Conservation (phyloP, 2,888 invertebrate genomes). For the Autographa pulchrina region DNA sequence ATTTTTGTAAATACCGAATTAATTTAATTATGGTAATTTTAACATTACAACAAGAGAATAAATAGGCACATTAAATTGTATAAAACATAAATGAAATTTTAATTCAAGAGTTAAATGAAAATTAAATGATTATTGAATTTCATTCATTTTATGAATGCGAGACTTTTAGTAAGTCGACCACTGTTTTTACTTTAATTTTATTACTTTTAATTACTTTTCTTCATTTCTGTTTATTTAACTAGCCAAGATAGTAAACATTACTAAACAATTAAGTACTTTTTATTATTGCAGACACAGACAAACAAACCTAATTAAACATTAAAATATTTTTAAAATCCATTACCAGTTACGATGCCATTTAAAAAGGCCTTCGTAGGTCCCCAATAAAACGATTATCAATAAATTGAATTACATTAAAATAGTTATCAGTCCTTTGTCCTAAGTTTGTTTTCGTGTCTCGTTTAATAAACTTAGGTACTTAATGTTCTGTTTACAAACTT, state of each 20-base stretch:
- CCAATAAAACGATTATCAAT: not conserved
- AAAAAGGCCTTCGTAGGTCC: not conserved
- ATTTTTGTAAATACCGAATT: not conserved
- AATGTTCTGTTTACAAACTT: not conserved
- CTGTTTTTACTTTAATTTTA: too few species aligned
- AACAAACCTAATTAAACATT: not conserved
- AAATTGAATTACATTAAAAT: conserved; percentile 4
- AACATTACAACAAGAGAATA: too few species aligned
- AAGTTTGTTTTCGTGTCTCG: conserved; percentile 4
- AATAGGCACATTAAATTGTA: too few species aligned
- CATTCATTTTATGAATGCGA: too few species aligned
- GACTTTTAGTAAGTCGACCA: too few species aligned
- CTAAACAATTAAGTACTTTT: too few species aligned
- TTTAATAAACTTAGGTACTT: not conserved
- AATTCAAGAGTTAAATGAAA: too few species aligned
- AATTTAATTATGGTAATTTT: not conserved
- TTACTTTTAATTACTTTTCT: too few species aligned
- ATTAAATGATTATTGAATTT: too few species aligned
- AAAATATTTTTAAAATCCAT: not conserved
- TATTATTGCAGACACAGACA: not conserved
- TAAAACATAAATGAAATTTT: too few species aligned
- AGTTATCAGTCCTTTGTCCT: conserved; percentile 2
- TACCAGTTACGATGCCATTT: not conserved
- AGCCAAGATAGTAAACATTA: too few species aligned
- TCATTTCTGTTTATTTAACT: too few species aligned